A percentile compares a stretch with the other conserved stretches of the same genome.
Evolutionary conservation across 2,797 vertebrate genomes (phyloP).

Genomic region (Coreius guichenoti): DNA sequence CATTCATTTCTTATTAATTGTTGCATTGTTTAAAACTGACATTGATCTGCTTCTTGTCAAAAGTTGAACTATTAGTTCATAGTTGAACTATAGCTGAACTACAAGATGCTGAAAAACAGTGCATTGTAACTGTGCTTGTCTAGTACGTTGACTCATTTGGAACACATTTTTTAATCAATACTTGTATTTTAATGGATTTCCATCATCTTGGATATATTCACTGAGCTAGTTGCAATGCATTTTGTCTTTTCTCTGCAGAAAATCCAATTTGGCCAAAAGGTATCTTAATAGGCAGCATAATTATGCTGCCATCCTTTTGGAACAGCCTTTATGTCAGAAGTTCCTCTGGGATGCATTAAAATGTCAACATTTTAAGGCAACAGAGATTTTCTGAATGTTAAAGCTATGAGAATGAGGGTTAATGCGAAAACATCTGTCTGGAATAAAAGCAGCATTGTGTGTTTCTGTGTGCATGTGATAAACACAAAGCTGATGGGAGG

Average conservation of each 20-base stretch:
- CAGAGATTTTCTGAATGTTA: slow-evolving; percentile 3
- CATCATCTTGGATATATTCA: background rate
- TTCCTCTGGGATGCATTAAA: background rate
- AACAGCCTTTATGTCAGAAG: background rate
- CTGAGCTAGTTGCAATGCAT: too few relatives aligned
- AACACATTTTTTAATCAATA: background rate
- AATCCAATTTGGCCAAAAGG: background rate
- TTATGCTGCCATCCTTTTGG: background rate
- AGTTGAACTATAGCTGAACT: background rate
- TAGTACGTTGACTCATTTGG: background rate
- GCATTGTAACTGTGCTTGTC: background rate
- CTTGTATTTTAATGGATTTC: background rate
- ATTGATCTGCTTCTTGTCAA: background rate
- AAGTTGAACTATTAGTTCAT: background rate
- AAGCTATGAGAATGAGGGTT: slow-evolving; percentile 11
- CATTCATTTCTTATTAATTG: background rate
- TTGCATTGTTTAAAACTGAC: background rate
- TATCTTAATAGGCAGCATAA: slow-evolving; percentile 11
- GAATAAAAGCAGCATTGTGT: slow-evolving; percentile 19
- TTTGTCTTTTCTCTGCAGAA: background rate
- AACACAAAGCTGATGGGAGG: slow-evolving; percentile 2
- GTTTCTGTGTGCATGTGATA: slow-evolving; percentile 9
- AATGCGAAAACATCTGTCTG: background rate
- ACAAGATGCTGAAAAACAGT: background rate
- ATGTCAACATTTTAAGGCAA: slow-evolving; percentile 15